A percentile compares a stretch with the other conserved stretches of the same genome.
These are phyloP conservation scores for Festucalex cinctus DNA, from an alignment of 2,113 vertebrate species.

Conservation along the genomic window DNA sequence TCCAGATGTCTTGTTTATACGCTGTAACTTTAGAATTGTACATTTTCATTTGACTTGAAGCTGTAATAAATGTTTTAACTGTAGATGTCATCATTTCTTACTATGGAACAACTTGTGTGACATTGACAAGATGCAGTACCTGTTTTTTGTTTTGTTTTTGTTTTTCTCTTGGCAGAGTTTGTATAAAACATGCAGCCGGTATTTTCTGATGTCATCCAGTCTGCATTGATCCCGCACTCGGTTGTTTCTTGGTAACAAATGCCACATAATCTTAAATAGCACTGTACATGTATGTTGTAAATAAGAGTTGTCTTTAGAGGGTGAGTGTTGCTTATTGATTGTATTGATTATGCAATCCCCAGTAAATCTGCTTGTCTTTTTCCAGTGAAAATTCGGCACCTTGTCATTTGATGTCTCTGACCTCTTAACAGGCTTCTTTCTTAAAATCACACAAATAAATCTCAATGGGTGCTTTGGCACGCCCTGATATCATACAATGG, in stretches of 20 bases:
- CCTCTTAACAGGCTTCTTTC: neutral
- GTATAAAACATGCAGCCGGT: constrained; percentile 21
- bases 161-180: neutral
- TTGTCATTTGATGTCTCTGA: neutral
- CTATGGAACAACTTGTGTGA: constrained; percentile 50
- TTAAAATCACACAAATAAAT: neutral
- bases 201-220: constrained; percentile 14
- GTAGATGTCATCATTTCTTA: constrained; percentile 59
- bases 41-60: constrained; percentile 69
- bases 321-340: constrained; percentile 66
- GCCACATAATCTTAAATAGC: constrained; percentile 53
- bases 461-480: constrained; percentile 5
- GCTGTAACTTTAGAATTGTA: constrained; percentile 72
- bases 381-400: constrained; percentile 27
- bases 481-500: constrained; percentile 18
- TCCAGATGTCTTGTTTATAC: constrained; percentile 61
- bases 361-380: constrained; percentile 64
- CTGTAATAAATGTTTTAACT: constrained; percentile 64
- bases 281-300: constrained; percentile 72
- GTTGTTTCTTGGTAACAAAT: constrained; percentile 72
- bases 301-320: constrained; percentile 64
- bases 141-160: too few species aligned
- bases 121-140: neutral
- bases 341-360: constrained; percentile 65
- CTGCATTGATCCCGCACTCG: constrained; percentile 38